Base-by-base conservation (phyloP, 2,113 vertebrate genomes). In the Sturnus vulgaris region DNA sequence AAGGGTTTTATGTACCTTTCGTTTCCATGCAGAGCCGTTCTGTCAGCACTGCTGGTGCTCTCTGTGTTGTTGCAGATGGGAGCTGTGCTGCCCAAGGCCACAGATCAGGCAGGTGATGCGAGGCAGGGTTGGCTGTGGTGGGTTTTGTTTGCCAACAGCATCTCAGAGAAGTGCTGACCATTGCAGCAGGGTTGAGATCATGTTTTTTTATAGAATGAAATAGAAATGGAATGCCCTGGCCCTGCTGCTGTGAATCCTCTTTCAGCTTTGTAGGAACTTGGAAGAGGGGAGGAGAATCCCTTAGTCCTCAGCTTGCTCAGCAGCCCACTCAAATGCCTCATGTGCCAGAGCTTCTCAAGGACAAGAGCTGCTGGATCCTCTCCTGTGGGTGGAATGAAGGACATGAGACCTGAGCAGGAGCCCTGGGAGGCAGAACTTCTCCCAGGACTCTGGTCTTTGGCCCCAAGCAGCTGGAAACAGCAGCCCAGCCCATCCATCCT, bases 281-380 rank as follows among this genome's bases (percentile, higher is more conserved):
- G 18, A 56, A 22, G 9, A 77, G 24, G 33, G 44, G 11, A 40
- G 17, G 44, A 57, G 17, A 30, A 53, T 15, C 4, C 21, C 30
- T 59, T 9, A 15, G 27, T n/a, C 63, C 25, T 22, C 15, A 21
- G 22, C 33, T 55, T 73, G 37, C 17, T 73, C 22, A 82, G 49
- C n/a, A 57, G 0, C 6, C 13, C 37, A 4, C 25, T 21, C 9
- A 13, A 23, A 13, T 23, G 31, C 25, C 27, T 72, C 15, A 0
- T 7, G 28, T 72, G 37, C 20, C 22, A 8, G 46, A 56, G 9
- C 12, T 52, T 10, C 18, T 28, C 5, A 6, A 39, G 68, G 52
- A 37, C 37, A 30, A 46, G 64, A 40, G 53, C 25, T 61, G 10
- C 39, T 59, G 46, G n/a, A n/a, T 5, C 23, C 31, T 87, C 4